Evolutionary conservation across 1,140 invertebrate genomes (phyloP), one percentile per base, ranked within the genome.

Genomic region (Aphidius gifuensis): DNA sequence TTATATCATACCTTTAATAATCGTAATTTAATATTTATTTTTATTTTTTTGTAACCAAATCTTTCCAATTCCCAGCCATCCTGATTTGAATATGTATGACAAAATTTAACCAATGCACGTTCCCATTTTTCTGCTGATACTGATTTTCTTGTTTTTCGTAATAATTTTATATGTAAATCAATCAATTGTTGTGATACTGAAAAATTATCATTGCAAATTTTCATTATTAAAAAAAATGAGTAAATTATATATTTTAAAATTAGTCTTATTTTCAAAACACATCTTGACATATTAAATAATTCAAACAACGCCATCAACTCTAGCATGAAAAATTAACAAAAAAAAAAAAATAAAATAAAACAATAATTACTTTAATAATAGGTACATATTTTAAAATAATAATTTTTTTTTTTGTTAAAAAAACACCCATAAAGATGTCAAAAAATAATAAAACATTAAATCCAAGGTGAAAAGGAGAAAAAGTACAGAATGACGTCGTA

Each of bases 21-120:
- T 66, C 90, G 85, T 64, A 98, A 83, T 84, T 97, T 97, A 6
- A 95, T 89, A 71, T 87, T 85, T 48, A 94, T 81, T 69, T 91
- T 91, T 65, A 93, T 88, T 82, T 96, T 94, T 75, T 93, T 94
- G 78, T 97, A 99, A 45, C 96, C 95, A 86, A 96, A 96, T 65
- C 93, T 85, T 80, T 98, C 96, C 51, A 98, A 83, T 83, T 98
- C 94, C 94, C 94, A 97, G 61, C 91, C 94, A 86, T 98, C 96
- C 73, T 94, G 90, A 66, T 90, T 86, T 49, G 89, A 91, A 75
- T 93, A 95, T 45, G 88, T 87, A 73, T 95, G 90, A 81, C 92
- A 94, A 82, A 97, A 95, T 82, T 95, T 96, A 54, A 93, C 88
- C 61, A 98, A 76, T 61, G 87, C 87, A 72, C 86, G 88, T 77